These are phyloP conservation scores for Automeris io DNA, from an alignment of 2,888 invertebrate genomes.

Conservation along the genomic window DNA sequence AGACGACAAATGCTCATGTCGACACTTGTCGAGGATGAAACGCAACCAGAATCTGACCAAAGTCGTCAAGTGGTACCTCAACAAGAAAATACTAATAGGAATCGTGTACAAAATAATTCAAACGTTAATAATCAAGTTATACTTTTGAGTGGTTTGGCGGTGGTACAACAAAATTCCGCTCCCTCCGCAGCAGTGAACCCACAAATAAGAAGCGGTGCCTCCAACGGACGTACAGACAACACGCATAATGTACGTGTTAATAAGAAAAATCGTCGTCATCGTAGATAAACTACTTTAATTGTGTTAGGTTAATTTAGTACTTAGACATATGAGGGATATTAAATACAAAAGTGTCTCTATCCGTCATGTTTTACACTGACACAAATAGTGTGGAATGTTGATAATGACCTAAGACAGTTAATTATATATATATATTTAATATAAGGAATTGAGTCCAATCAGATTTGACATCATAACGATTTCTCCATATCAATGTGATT, in stretches of 20 bases:
- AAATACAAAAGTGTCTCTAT: too few species aligned
- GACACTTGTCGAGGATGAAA: constrained; percentile 39
- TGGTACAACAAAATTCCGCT: background rate
- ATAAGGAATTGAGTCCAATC: too few species aligned
- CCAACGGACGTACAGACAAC: constrained; percentile 25
- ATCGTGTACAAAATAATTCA: constrained; percentile 25
- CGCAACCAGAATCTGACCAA: constrained; percentile 18
- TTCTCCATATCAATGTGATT: too few species aligned
- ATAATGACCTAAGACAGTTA: too few species aligned
- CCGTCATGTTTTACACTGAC: too few species aligned
- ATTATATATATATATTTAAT: too few species aligned
- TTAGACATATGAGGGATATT: too few species aligned
- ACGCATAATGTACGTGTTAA: constrained; percentile 34
- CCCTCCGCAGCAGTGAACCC: constrained; percentile 10
- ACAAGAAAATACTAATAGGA: constrained; percentile 10
- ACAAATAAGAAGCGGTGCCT: constrained; percentile 16
- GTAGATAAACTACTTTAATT: constrained; percentile 42
- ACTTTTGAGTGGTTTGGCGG: constrained; percentile 1
- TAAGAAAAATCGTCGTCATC: constrained; percentile 59
- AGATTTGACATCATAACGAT: too few species aligned
- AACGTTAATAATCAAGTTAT: constrained; percentile 13
- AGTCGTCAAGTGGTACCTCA: constrained; percentile 16
- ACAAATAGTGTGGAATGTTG: too few species aligned
- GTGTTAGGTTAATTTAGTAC: too few species aligned
- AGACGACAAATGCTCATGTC: constrained; percentile 50